These are phyloP conservation scores for Sarcophaga bullata DNA, from an alignment of 1,140 invertebrate species.

Conservation along the genomic window DNA sequence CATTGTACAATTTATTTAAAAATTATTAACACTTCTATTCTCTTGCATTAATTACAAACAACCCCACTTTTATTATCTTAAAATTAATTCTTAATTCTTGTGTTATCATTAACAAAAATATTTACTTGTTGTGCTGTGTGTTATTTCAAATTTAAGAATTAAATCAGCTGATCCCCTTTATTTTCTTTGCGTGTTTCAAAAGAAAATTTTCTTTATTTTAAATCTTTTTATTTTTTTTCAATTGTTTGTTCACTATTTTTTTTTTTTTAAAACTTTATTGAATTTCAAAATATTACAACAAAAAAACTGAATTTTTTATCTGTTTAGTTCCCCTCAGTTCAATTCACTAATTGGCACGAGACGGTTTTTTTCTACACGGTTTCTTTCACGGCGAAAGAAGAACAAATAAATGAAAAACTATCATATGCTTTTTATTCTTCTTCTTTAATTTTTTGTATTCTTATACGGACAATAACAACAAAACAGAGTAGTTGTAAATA, in stretches of 20 bases:
- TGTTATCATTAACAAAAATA: background rate
- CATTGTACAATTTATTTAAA: too few species aligned
- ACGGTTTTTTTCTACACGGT: slow-evolving; percentile 12
- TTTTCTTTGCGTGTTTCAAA: background rate
- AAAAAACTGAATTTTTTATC: background rate
- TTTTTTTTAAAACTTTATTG: background rate
- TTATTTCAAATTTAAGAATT: background rate
- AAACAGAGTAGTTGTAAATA: too few species aligned
- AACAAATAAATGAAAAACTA: background rate
- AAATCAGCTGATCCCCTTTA: background rate
- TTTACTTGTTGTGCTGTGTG: background rate
- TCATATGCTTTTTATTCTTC: too few species aligned
- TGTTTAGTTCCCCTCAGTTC: background rate
- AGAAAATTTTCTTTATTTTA: too few species aligned
- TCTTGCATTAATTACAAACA: too few species aligned
- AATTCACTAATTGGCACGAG: slow-evolving; percentile 21
- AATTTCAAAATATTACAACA: background rate
- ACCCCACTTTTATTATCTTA: too few species aligned
- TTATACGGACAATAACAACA: too few species aligned
- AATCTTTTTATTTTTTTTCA: background rate
- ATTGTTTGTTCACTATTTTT: background rate
- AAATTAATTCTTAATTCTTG: too few species aligned
- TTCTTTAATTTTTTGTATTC: too few species aligned
- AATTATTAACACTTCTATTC: too few species aligned
- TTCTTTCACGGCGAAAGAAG: background rate